phyloP scores from a whole-genome alignment of 2,888 invertebrate species.

The Melikaiella ostensackeni region DNA sequence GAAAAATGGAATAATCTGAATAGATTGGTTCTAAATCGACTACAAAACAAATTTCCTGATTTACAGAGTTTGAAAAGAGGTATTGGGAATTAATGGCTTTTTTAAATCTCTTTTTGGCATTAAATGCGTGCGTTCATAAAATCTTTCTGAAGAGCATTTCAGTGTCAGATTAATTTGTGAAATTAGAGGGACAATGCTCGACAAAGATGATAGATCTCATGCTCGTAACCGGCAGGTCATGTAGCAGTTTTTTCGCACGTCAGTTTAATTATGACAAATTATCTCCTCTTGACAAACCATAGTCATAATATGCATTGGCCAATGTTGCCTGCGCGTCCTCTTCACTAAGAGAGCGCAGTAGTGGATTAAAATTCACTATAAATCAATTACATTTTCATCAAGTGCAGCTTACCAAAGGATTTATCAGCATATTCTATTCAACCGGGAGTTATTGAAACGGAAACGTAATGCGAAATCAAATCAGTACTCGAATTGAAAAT shows the following conservation, averaged over 20 bases:
- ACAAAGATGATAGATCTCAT: slow-evolving; percentile 53
- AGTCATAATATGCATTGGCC: not conserved
- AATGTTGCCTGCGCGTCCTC: slow-evolving; percentile 4
- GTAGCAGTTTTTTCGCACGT: slow-evolving; percentile 61
- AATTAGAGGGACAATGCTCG: slow-evolving; percentile 46
- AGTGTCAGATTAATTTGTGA: slow-evolving; percentile 11
- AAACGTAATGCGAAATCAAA: slow-evolving; percentile 22
- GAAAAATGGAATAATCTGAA: no score
- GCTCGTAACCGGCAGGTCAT: slow-evolving; percentile 45
- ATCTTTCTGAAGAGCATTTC: slow-evolving; percentile 12
- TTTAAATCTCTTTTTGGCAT: not conserved
- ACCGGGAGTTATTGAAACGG: slow-evolving; percentile 32
- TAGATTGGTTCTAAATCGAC: no score
- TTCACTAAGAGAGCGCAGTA: slow-evolving; percentile 43
- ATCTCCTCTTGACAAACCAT: slow-evolving; percentile 47
- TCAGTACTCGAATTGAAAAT: slow-evolving; percentile 20
- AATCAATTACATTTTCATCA: slow-evolving; percentile 69
- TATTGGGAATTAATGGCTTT: not conserved
- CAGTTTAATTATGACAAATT: slow-evolving; percentile 68
- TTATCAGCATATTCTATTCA: slow-evolving; percentile 56
- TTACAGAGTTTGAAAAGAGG: no score
- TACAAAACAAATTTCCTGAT: no score
- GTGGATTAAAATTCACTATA: slow-evolving; percentile 69
- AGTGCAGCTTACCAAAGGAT: slow-evolving; percentile 56
- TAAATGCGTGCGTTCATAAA: slow-evolving; percentile 40